Evolutionary conservation across 2,113 vertebrate genomes (phyloP).

Genomic region (Hucho hucho): DNA sequence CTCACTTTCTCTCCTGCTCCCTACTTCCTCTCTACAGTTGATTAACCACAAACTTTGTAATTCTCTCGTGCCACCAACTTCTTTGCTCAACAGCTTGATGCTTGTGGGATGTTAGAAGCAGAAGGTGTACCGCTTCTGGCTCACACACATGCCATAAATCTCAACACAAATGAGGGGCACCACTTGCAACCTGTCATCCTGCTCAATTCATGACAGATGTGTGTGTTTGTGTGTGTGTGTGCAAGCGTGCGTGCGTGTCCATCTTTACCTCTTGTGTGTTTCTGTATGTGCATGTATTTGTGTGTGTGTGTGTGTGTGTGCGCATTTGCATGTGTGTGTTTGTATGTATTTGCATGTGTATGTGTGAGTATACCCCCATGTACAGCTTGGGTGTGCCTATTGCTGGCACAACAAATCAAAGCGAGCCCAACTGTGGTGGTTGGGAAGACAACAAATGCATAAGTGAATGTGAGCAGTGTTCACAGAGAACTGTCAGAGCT

Average conservation of each 20-base stretch:
- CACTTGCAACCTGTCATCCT: constrained; percentile 29
- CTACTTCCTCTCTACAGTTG: constrained; percentile 26
- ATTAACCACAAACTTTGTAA: constrained; percentile 49
- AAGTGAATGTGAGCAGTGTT: constrained; percentile 14
- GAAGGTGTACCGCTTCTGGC: constrained; percentile 30
- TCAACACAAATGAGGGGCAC: constrained; percentile 44
- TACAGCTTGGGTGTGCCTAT: not conserved
- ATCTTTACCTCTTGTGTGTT: constrained; percentile 1
- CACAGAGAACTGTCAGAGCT: constrained; percentile 55
- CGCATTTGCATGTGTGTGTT: not conserved
- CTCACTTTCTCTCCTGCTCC: not conserved
- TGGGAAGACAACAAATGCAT: constrained; percentile 25
- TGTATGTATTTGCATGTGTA: not conserved
- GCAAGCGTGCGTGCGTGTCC: not conserved
- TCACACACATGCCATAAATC: constrained; percentile 30
- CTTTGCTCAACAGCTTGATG: constrained; percentile 26
- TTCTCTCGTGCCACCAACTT: constrained; percentile 17
- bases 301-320: constrained; percentile 16
- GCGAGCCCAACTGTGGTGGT: not conserved
- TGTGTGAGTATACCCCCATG: constrained; percentile 22
- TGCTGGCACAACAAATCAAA: constrained; percentile 22
- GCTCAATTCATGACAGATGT: not conserved
- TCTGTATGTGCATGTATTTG: not conserved
- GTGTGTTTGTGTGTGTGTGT: not conserved
- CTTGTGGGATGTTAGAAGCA: constrained; percentile 21